Conservation (phyloP, 2,888 invertebrate species). For the Pterostichus madidus region DNA sequence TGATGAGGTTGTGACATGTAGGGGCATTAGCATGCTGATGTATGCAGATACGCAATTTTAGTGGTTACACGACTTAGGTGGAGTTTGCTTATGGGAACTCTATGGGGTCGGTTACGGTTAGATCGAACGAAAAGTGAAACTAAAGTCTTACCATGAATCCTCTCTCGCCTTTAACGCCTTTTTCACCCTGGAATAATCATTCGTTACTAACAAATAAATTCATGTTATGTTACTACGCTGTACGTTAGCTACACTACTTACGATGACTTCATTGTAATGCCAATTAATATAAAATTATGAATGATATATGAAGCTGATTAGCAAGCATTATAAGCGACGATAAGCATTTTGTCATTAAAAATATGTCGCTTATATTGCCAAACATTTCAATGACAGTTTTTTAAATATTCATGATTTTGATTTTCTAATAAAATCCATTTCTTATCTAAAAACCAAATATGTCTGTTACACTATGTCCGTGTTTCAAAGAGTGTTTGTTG, state of each 20-base stretch:
- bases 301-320: slow-evolving; percentile 37
- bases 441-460: neutral
- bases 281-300: slow-evolving; percentile 64
- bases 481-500: too few species aligned
- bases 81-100: slow-evolving; percentile 68
- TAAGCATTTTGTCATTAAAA: neutral
- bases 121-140: slow-evolving; percentile 64
- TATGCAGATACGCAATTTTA: slow-evolving; percentile 71
- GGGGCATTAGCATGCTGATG: slow-evolving; percentile 72
- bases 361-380: slow-evolving; percentile 30
- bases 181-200: slow-evolving; percentile 82
- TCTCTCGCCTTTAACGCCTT: slow-evolving; percentile 87
- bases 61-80: slow-evolving; percentile 68
- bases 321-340: slow-evolving; percentile 39
- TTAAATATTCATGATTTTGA: neutral
- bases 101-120: slow-evolving; percentile 47
- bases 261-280: slow-evolving; percentile 58
- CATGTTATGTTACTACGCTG: neutral
- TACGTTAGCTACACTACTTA: slow-evolving; percentile 9
- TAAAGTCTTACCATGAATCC: slow-evolving; percentile 85
- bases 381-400: neutral
- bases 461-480: too few species aligned
- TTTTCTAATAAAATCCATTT: neutral
- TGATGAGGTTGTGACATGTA: slow-evolving; percentile 66
- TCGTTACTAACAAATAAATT: slow-evolving; percentile 25